Conservation (phyloP, 1,140 invertebrate genomes). For the Drosophila repleta region DNA sequence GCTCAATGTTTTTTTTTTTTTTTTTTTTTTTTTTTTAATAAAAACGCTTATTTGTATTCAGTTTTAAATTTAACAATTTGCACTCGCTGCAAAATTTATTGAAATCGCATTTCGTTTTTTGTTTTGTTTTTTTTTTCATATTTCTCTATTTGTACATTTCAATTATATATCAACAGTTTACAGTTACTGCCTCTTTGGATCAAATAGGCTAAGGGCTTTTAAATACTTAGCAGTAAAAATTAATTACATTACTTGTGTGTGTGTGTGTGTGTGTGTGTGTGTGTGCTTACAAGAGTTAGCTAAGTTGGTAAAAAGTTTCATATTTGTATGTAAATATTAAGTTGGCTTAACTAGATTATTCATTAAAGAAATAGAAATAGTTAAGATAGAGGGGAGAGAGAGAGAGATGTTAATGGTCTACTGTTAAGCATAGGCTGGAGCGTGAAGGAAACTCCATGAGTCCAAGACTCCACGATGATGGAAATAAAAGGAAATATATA, state of each 20-base stretch:
- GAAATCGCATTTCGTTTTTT: conserved; percentile 43
- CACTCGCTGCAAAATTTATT: conserved; percentile 72
- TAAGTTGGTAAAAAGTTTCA: conserved; percentile 33
- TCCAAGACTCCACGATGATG: background rate
- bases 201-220: conserved; percentile 29
- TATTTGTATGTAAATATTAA: conserved; percentile 32
- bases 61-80: conserved; percentile 70
- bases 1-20: conserved; percentile 9
- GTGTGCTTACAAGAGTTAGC: conserved; percentile 69
- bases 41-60: conserved; percentile 75
- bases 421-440: conserved; percentile 28
- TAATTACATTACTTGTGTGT: conserved; percentile 51
- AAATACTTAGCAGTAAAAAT: conserved; percentile 64
- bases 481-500: conserved; percentile 41
- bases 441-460: background rate
- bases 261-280: conserved; percentile 54
- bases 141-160: conserved; percentile 55
- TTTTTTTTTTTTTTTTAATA: conserved; percentile 54
- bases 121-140: conserved; percentile 29
- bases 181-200: conserved; percentile 22
- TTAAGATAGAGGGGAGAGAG: conserved; percentile 26
- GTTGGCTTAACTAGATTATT: conserved; percentile 70
- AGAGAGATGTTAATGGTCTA: conserved; percentile 49
- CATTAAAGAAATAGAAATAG: conserved; percentile 47
- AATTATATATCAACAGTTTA: conserved; percentile 44